A percentile compares a stretch with the other conserved stretches of the same genome.
These are phyloP conservation scores for Pseudochirops corinnae DNA, from an alignment of 2,797 vertebrate genomes.

Conservation along the genomic window DNA sequence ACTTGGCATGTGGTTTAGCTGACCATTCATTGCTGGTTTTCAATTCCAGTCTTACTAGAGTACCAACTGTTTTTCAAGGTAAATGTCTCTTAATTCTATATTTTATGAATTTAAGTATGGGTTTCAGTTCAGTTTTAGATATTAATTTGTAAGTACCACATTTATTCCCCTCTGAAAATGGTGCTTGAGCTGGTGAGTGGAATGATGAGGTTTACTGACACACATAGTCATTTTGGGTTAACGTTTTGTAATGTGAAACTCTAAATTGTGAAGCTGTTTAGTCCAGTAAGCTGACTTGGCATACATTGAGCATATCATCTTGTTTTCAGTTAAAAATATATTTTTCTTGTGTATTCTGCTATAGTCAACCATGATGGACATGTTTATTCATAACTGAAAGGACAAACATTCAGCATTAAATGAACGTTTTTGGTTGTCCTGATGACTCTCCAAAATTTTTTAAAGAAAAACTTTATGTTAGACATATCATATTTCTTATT, in stretches of 20 bases:
- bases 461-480: not conserved
- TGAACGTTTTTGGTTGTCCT: not conserved
- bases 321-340: not conserved
- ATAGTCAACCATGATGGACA: not conserved
- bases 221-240: conserved; percentile 4
- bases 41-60: conserved; percentile 86
- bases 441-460: not conserved
- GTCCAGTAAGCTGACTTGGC: not conserved
- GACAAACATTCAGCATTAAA: not conserved
- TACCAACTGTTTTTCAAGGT: conserved; percentile 91
- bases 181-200: not conserved
- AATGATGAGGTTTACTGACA: not conserved
- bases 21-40: conserved; percentile 89
- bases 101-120: not conserved
- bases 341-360: not conserved
- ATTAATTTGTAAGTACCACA: not conserved
- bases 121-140: not conserved
- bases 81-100: conserved; percentile 59
- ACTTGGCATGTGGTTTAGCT: conserved; percentile 92
- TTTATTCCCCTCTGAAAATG: not conserved
- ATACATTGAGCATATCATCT: not conserved
- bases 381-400: not conserved
- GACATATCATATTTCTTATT: not conserved
- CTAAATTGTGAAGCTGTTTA: not conserved
- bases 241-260: not conserved